Conservation (phyloP, 2,888 invertebrate genomes). For the Trichogramma evanescens region DNA sequence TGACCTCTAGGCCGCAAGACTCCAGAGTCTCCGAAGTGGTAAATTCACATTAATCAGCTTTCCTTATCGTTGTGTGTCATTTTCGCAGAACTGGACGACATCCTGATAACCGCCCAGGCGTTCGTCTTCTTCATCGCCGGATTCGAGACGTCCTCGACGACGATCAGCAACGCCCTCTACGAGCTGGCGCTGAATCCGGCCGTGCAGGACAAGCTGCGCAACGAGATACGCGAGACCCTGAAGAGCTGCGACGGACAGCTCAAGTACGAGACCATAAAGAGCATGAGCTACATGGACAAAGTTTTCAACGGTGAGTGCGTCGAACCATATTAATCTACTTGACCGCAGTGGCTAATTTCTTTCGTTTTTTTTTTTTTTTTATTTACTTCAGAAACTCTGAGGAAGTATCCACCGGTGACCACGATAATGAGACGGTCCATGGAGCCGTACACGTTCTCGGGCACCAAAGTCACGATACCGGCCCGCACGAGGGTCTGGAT, state of each 20-base stretch:
- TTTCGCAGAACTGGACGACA: slow-evolving; percentile 37
- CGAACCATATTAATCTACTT: neutral
- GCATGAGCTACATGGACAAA: slow-evolving; percentile 46
- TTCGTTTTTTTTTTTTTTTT: neutral
- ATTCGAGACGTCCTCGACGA: slow-evolving; percentile 48
- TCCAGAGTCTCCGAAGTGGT: too few relatives aligned
- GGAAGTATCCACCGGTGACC: slow-evolving; percentile 45
- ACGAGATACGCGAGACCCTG: slow-evolving; percentile 39
- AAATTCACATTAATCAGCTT: neutral
- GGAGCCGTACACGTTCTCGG: slow-evolving; percentile 28
- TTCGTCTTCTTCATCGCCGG: slow-evolving; percentile 49
- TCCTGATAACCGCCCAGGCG: slow-evolving; percentile 41
- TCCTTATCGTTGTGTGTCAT: neutral
- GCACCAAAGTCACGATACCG: slow-evolving; percentile 30
- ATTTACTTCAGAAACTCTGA: slow-evolving; percentile 33
- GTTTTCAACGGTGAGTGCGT: slow-evolving; percentile 27
- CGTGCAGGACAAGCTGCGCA: slow-evolving; percentile 40
- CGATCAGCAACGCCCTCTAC: slow-evolving; percentile 45
- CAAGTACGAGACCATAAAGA: slow-evolving; percentile 43
- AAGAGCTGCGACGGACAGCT: slow-evolving; percentile 35
- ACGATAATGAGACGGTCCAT: slow-evolving; percentile 37
- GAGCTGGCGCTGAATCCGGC: slow-evolving; percentile 44
- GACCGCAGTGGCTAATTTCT: neutral
- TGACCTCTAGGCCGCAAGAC: too few relatives aligned
- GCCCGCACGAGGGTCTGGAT: slow-evolving; percentile 24